Evolutionary conservation across 2,113 vertebrate genomes (phyloP).

Genomic region (Ivindomyrus marchei): DNA sequence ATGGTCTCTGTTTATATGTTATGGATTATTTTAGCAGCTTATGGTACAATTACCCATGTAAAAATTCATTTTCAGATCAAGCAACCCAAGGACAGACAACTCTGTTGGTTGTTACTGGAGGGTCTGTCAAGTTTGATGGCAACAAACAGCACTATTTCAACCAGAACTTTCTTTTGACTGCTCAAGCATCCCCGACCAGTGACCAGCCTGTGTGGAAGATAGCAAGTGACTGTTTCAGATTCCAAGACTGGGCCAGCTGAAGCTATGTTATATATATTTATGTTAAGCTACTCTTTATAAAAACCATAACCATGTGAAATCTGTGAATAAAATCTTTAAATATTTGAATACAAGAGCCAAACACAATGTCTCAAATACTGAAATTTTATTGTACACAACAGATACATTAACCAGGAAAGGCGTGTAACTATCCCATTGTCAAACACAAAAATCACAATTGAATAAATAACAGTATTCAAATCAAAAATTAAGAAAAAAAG

Average conservation of each 20-base stretch:
- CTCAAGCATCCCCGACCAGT: slow-evolving; percentile 78
- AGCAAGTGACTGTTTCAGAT: slow-evolving; percentile 92
- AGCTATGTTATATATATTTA: slow-evolving; percentile 15
- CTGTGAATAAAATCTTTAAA: neutral
- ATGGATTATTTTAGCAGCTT: neutral
- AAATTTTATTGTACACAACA: slow-evolving; percentile 7
- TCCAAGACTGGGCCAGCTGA: slow-evolving; percentile 88
- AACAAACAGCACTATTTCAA: slow-evolving; percentile 92
- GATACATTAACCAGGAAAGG: slow-evolving; percentile 5
- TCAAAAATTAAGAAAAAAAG: slow-evolving; percentile 4
- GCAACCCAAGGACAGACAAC: slow-evolving; percentile 92
- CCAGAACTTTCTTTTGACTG: slow-evolving; percentile 88
- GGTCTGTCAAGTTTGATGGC: slow-evolving; percentile 89
- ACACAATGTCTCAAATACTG: neutral
- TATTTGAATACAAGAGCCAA: neutral
- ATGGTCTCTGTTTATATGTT: slow-evolving; percentile 21
- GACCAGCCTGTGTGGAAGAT: slow-evolving; percentile 91
- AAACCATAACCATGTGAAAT: neutral
- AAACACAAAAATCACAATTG: neutral
- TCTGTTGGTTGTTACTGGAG: slow-evolving; percentile 83
- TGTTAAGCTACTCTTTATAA: neutral
- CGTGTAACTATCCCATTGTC: neutral
- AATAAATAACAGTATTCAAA: slow-evolving; percentile 19
- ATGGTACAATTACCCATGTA: neutral
- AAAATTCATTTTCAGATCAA: slow-evolving; percentile 66